phyloP scores from a whole-genome alignment of 2,113 vertebrate genomes.

The Sturnus vulgaris region DNA sequence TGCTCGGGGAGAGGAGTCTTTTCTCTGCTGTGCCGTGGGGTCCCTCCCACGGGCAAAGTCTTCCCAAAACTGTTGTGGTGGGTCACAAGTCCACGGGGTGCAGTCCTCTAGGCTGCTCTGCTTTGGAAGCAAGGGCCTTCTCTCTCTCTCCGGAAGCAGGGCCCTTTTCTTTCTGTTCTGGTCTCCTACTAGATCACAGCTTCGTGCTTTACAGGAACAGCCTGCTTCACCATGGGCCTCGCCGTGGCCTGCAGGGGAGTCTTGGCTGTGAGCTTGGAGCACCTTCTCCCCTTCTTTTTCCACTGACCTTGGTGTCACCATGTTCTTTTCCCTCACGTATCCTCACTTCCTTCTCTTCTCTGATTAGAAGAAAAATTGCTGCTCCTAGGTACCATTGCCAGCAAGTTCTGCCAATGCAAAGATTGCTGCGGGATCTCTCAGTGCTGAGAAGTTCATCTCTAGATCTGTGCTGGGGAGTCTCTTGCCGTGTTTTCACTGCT shows the following conservation, averaged over 20 bases:
- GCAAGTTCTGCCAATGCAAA: background rate
- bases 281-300: no score
- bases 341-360: no score
- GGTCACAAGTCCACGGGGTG: accelerated
- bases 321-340: background rate
- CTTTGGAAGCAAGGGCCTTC: no score
- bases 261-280: accelerated
- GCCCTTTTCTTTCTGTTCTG: background rate
- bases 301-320: background rate
- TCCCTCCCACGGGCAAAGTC: background rate
- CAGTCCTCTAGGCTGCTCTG: background rate
- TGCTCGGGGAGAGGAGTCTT: background rate
- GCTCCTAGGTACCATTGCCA: background rate
- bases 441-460: background rate
- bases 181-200: background rate
- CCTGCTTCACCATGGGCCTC: background rate
- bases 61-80: background rate
- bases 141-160: background rate
- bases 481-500: accelerated
- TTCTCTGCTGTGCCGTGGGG: accelerated
- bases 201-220: background rate
- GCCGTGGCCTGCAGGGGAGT: background rate
- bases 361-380: background rate
- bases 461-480: no score
- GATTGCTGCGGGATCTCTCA: background rate